These are phyloP conservation scores for Sphaeridia pumilis DNA, from an alignment of 2,888 invertebrate species.

Conservation along the genomic window DNA sequence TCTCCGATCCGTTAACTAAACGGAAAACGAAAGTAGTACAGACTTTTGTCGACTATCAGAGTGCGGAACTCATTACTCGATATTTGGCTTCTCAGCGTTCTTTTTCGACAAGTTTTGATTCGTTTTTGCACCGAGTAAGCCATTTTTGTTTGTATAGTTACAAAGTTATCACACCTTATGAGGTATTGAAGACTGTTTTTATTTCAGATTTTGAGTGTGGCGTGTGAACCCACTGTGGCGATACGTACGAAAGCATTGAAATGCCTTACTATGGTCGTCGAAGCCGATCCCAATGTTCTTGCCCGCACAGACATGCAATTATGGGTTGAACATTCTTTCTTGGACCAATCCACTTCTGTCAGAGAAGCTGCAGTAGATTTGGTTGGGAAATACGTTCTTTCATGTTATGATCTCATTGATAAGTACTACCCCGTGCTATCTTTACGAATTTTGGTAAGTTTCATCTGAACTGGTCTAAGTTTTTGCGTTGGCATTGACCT, in stretches of 20 bases:
- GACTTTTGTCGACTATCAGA: conserved; percentile 82
- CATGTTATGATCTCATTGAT: conserved; percentile 88
- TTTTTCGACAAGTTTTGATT: conserved; percentile 95
- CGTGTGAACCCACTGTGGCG: conserved; percentile 83
- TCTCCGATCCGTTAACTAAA: conserved; percentile 53
- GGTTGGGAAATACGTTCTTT: conserved; percentile 95
- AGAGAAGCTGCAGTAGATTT: conserved; percentile 97
- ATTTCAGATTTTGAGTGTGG: conserved; percentile 66
- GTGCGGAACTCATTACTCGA: conserved; percentile 80
- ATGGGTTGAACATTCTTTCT: conserved; percentile 87
- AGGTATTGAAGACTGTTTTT: neutral
- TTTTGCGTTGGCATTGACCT: neutral
- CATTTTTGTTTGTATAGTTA: conserved; percentile 35
- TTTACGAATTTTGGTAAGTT: conserved; percentile 65
- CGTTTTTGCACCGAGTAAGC: conserved; percentile 62
- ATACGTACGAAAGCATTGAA: conserved; percentile 98
- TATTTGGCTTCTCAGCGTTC: conserved; percentile 93
- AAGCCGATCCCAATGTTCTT: conserved; percentile 87
- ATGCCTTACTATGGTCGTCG: conserved; percentile 95
- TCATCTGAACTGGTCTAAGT: neutral
- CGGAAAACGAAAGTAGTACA: conserved; percentile 73
- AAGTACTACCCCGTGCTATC: conserved; percentile 96
- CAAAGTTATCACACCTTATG: neutral
- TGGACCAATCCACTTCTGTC: conserved; percentile 95
- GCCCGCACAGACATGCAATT: conserved; percentile 89